A percentile compares a stretch with the other conserved stretches of the same genome.
These are phyloP conservation scores for Clitarchus hookeri DNA, from an alignment of 2,888 invertebrate species.

Conservation along the genomic window DNA sequence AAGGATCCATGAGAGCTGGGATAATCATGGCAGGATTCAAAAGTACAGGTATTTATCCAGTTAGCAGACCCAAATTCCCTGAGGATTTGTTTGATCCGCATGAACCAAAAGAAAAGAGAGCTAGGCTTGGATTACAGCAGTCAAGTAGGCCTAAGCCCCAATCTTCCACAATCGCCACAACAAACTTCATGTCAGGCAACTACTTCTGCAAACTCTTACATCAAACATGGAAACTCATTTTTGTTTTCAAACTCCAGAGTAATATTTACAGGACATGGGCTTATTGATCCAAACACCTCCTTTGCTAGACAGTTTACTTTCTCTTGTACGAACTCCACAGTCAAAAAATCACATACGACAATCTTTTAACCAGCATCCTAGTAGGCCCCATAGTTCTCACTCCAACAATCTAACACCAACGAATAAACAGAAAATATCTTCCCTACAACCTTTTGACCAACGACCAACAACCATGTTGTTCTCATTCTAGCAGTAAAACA, in stretches of 20 bases:
- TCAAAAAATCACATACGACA: no score
- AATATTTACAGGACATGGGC: neutral
- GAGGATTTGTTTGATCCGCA: neutral
- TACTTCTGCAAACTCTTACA: neutral
- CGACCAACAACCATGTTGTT: no score
- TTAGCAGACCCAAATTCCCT: neutral
- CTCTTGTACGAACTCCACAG: no score
- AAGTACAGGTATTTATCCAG: slow-evolving; percentile 6
- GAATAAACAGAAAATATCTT: no score
- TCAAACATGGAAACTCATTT: neutral
- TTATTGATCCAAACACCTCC: no score
- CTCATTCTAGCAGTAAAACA: no score
- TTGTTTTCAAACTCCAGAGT: neutral
- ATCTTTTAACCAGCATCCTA: no score
- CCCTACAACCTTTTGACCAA: no score
- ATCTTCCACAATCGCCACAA: neutral
- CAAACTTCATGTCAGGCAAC: neutral
- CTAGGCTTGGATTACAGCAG: neutral
- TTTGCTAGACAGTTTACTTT: no score
- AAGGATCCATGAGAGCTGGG: neutral
- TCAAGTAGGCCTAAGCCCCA: neutral
- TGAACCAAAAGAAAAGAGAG: neutral
- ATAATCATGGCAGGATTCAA: neutral
- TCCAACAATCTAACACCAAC: no score
- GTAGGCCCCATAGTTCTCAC: no score